Base-by-base conservation (phyloP, 2,888 invertebrate species). In the Hypomecis atomaria region DNA sequence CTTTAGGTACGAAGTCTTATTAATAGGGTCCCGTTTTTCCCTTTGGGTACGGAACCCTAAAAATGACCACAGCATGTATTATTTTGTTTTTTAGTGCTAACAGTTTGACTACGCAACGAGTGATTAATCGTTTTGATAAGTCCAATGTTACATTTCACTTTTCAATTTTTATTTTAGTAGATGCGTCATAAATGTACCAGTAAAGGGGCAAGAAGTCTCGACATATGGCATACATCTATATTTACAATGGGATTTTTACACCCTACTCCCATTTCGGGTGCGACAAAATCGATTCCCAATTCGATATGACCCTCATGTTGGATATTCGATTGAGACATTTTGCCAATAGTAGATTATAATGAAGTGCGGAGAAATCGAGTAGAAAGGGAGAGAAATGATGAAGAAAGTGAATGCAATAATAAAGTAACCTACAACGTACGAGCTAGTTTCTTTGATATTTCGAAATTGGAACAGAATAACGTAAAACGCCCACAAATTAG, bases 271-370 rank as follows among this genome's bases (percentile, higher is more conserved):
- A 90, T 88, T 88, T 85, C 84, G 89, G 85, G 86, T 86, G 87
- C 83, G 89, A 91, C 88, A 87, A 90, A 90, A 91, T 92, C 90
- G 90, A 91, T 92, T 90, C 78, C 76, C 88, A 88, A 91, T 90
- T 90, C 84, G 89, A 86, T 89, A 87, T 87, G 88, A 86, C 90
- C 90, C 90, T 88, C 85, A 79, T 81, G 80, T 76, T 84, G 75
- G 79, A 77, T 81, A 82, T 83, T 88, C 81, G 83, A 87, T 87
- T 78, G 79, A 78, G 81, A 75, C 77, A 77, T 79, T 78, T 78
- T 76, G 73, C 69, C 67, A 69, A 60, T 71, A 69, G 73, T 69
- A 72, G 56, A 56, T 69, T 63, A 66, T 70, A 70, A 69, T 73
- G 62, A 64, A 71, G 67, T 71, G 48, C 38, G 37, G 34, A 59